Evolutionary conservation across 2,888 invertebrate species (phyloP).

Genomic region (Polia nebulosa): DNA sequence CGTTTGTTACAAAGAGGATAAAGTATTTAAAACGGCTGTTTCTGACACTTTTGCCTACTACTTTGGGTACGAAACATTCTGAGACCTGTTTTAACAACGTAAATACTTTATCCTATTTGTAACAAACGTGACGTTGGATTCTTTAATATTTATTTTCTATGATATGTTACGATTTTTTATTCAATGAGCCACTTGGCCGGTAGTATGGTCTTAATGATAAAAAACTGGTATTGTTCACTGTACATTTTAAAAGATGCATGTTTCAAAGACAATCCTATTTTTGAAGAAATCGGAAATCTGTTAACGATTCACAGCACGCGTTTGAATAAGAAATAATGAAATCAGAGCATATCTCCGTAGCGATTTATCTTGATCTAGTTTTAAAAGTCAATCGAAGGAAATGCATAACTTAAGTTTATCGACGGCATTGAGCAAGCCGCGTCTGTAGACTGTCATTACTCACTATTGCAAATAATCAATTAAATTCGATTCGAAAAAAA

Average conservation of each 20-base stretch:
- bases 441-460: conserved; percentile 31
- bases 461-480: conserved; percentile 38
- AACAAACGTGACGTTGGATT: too few relatives aligned
- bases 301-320: conserved; percentile 13
- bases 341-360: conserved; percentile 34
- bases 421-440: conserved; percentile 45
- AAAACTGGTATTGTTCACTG: neutral
- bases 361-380: conserved; percentile 54
- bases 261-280: neutral
- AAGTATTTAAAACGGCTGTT: too few relatives aligned
- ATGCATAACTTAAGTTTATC: conserved; percentile 47
- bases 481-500: conserved; percentile 7
- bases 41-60: too few relatives aligned
- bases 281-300: conserved; percentile 19
- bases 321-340: conserved; percentile 42
- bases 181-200: too few relatives aligned
- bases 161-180: too few relatives aligned
- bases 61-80: too few relatives aligned
- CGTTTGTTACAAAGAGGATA: too few relatives aligned
- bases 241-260: neutral
- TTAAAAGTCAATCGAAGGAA: conserved; percentile 59
- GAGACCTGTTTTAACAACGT: too few relatives aligned
- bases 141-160: too few relatives aligned
- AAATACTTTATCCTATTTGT: too few relatives aligned
- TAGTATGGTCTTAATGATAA: too few relatives aligned